Evolutionary conservation across 1,140 invertebrate genomes (phyloP).

Genomic region (Dryas iulia): DNA sequence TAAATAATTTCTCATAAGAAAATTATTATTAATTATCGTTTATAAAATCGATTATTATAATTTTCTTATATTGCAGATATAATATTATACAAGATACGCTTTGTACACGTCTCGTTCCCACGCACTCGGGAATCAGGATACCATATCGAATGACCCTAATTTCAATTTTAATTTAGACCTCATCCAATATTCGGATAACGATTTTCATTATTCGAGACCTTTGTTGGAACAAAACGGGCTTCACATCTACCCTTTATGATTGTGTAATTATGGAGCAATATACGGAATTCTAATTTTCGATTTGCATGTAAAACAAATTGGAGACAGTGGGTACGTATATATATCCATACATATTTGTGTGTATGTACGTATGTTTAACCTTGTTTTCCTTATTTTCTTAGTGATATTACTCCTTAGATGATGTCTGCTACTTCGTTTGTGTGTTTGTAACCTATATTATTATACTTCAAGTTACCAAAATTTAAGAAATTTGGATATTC

Average conservation of each 20-base stretch:
- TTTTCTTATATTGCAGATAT: background rate
- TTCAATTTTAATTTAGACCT: conserved; percentile 31
- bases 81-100: background rate
- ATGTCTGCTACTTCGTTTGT: too few species aligned
- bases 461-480: too few species aligned
- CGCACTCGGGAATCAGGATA: background rate
- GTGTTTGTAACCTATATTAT: too few species aligned
- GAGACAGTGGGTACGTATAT: background rate
- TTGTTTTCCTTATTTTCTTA: too few species aligned
- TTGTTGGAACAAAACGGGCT: conserved; percentile 16
- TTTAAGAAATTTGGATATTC: too few species aligned
- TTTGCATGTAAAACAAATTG: background rate
- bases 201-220: conserved; percentile 28
- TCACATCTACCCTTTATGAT: conserved; percentile 8
- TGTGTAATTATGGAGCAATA: background rate
- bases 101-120: background rate
- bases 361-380: background rate
- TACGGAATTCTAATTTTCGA: background rate
- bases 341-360: too few species aligned
- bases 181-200: conserved; percentile 26
- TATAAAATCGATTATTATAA: too few species aligned
- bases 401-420: too few species aligned
- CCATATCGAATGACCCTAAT: conserved; percentile 12
- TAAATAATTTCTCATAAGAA: too few species aligned
- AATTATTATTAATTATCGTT: too few species aligned